A percentile compares a stretch with the other conserved stretches of the same genome.
Evolutionary conservation across 2,113 vertebrate genomes (phyloP).

Genomic region (Stictonetta naevosa): DNA sequence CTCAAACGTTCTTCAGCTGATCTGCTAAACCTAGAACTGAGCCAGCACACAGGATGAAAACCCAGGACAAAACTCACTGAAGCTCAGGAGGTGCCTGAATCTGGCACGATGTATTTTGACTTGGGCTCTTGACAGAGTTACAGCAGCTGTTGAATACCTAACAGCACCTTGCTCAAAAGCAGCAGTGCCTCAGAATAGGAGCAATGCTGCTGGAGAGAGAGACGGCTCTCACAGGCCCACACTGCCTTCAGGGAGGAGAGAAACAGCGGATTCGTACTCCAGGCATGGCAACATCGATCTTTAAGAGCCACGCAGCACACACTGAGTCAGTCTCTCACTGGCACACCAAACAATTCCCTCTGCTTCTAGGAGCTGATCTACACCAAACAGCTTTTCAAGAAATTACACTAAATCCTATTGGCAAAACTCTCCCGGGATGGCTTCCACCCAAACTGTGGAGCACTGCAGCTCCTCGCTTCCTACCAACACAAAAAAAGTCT

Average conservation of each 20-base stretch:
- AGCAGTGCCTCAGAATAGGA: neutral
- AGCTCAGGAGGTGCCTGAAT: neutral
- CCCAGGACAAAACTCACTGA: neutral
- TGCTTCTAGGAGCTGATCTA: neutral
- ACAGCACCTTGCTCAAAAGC: neutral
- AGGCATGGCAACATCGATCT: rapidly evolving
- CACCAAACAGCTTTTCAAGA: neutral
- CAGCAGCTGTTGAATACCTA: neutral
- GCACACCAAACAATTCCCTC: neutral
- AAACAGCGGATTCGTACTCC: neutral
- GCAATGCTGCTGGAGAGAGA: rapidly evolving
- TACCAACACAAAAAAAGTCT: neutral
- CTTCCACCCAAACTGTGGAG: neutral
- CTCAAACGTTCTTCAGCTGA: neutral
- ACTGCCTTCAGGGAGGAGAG: neutral
- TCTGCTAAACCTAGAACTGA: neutral
- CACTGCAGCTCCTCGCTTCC: neutral
- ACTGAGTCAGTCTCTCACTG: neutral
- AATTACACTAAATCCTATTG: neutral
- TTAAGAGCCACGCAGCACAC: rapidly evolving
- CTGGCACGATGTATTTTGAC: rapidly evolving
- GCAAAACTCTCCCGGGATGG: neutral
- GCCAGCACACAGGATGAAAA: neutral
- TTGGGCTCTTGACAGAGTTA: neutral
- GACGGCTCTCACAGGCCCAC: rapidly evolving